phyloP scores from a whole-genome alignment of 2,888 invertebrate species.

The Elegia similella region DNA sequence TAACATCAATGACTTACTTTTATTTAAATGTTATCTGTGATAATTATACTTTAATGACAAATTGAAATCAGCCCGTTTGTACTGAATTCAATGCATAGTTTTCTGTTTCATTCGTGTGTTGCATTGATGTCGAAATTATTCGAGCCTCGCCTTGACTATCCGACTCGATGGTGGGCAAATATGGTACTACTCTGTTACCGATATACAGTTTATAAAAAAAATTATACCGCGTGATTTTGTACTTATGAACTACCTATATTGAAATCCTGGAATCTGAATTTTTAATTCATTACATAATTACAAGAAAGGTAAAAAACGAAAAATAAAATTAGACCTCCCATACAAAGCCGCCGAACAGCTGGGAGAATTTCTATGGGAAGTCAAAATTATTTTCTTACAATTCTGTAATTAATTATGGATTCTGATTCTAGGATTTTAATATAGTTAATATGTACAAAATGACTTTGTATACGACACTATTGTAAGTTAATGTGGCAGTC shows the following conservation, averaged over 20 bases:
- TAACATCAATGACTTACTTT: slow-evolving; percentile 38
- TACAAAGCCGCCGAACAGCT: too few species aligned
- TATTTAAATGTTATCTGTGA: slow-evolving; percentile 77
- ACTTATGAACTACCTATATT: too few species aligned
- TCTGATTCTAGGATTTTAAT: too few species aligned
- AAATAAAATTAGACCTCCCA: too few species aligned
- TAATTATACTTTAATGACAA: slow-evolving; percentile 70
- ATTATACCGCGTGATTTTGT: too few species aligned
- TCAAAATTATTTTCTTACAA: too few species aligned
- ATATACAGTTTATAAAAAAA: slow-evolving; percentile 30
- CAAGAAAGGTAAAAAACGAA: too few species aligned
- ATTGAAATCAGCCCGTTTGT: slow-evolving; percentile 43
- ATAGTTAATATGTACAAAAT: too few species aligned
- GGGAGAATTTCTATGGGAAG: too few species aligned
- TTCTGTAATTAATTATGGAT: too few species aligned
- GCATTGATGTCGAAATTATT: slow-evolving; percentile 36
- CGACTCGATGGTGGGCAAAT: slow-evolving; percentile 33
- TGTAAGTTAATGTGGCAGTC: slow-evolving; percentile 60
- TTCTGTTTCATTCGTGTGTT: slow-evolving; percentile 30
- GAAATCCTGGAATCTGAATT: too few species aligned
- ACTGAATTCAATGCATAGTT: slow-evolving; percentile 33
- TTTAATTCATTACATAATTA: too few species aligned
- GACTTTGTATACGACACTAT: slow-evolving; percentile 41
- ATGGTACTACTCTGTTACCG: slow-evolving; percentile 55
- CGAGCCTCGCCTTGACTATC: slow-evolving; percentile 29